Evolutionary conservation across 2,797 vertebrate genomes (phyloP).

Genomic region (Hippopotamyrus pictus): DNA sequence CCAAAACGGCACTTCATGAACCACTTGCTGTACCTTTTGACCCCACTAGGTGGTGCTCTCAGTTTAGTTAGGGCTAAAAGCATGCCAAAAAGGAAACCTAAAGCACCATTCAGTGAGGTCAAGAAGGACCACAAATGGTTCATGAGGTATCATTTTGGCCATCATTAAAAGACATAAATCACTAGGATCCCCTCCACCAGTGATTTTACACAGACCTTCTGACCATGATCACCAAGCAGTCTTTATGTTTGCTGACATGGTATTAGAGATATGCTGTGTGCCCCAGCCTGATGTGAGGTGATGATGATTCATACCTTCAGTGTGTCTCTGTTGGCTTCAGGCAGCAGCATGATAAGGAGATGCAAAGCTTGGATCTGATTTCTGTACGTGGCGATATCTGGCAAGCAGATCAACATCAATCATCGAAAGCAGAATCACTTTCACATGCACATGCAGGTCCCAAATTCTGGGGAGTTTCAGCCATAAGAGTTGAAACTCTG

Average conservation of each 20-base stretch:
- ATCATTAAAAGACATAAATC: neutral
- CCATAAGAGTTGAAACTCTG: neutral
- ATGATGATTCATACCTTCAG: constrained; percentile 65
- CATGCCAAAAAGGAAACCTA: neutral
- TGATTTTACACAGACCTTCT: neutral
- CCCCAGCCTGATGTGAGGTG: neutral
- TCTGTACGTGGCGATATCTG: constrained; percentile 76
- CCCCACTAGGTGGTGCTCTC: neutral
- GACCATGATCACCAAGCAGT: neutral
- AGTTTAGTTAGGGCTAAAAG: neutral
- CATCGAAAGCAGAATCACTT: neutral
- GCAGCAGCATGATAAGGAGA: constrained; percentile 82
- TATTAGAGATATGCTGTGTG: neutral
- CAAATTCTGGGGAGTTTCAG: neutral
- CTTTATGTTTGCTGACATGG: neutral
- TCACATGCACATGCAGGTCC: neutral
- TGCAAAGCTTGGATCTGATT: constrained; percentile 89
- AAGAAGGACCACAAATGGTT: neutral
- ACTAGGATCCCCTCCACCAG: neutral
- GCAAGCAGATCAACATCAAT: neutral
- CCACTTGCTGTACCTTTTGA: neutral
- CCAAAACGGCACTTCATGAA: neutral
- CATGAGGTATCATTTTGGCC: neutral
- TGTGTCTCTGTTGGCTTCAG: constrained; percentile 81
- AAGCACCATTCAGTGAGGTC: neutral